These are phyloP conservation scores for Conus ventricosus DNA, from an alignment of 1,140 invertebrate genomes.

Conservation along the genomic window DNA sequence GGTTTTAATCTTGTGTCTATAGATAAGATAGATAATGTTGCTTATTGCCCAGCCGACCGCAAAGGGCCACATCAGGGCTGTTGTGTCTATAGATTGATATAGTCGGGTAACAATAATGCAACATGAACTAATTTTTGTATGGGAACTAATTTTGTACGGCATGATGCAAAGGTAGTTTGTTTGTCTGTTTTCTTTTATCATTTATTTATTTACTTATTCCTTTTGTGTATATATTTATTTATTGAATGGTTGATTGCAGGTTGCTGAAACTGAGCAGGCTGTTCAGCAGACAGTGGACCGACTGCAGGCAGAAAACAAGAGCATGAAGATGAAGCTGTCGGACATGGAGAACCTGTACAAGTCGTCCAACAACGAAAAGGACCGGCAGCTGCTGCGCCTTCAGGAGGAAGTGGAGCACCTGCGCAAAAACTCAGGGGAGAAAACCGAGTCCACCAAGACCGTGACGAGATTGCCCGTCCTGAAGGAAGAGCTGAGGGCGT, in stretches of 20 bases:
- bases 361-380: slow-evolving; percentile 48
- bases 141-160: too few species aligned
- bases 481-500: slow-evolving; percentile 45
- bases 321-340: slow-evolving; percentile 33
- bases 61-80: too few species aligned
- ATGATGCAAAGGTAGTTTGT: too few species aligned
- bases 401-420: slow-evolving; percentile 35
- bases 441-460: slow-evolving; percentile 37
- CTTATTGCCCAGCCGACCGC: too few species aligned
- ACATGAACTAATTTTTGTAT: too few species aligned
- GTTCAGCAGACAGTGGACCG: slow-evolving; percentile 28
- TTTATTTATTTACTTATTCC: too few species aligned
- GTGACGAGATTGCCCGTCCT: slow-evolving; percentile 38
- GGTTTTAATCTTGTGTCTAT: too few species aligned
- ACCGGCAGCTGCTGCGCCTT: slow-evolving; percentile 41
- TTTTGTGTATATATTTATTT: too few species aligned
- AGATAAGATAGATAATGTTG: too few species aligned
- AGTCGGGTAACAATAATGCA: too few species aligned
- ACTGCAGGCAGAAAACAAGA: slow-evolving; percentile 33
- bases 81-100: too few species aligned
- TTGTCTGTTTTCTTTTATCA: too few species aligned
- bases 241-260: neutral
- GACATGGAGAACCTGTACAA: slow-evolving; percentile 45
- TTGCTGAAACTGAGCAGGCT: neutral
- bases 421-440: slow-evolving; percentile 38